Evolutionary conservation across 2,797 vertebrate species (phyloP), one percentile per base, ranked within the genome.

Genomic region (Myiothlypis coronata): DNA sequence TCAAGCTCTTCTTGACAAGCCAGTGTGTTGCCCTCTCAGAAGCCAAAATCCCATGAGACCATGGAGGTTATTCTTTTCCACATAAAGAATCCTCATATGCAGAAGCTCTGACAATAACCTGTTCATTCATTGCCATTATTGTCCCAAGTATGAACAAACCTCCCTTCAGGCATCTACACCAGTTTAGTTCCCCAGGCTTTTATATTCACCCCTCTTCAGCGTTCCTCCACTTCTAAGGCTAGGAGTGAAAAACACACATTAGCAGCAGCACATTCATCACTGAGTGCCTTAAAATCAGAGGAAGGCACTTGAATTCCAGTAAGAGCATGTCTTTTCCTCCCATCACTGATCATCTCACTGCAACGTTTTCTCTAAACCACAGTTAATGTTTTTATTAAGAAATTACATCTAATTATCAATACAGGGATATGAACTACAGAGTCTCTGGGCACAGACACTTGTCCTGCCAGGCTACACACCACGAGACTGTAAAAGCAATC

Each of bases 221-320:
- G 19, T 27, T 76, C 18, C 43, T 55, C 26, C 1, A 28, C 59
- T 60, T 41, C 37, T 34, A 49, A 83, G 32, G 52, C 55, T 68
- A 35, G 52, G 30, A 87, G 65, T 30, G 30, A 78, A 69, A 79
- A 85, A 83, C 1, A 2, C 9, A 28, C 69, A 72, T 79, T 70
- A 90, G 34, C 49, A 52, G 59, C 39, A 70, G n/a, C 37, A 15
- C 34, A 79, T 79, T 75, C 44, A 75, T 69, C 69, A 52, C 1
- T n/a, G 52, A 4, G 27, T 28, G n/a, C 63, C 69, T 85, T 68
- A 81, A 86, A 93, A 90, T 49, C 69, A 81, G 65, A 64, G 55
- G 46, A 85, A 71, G 65, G 65, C 50, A 55, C 50, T 94, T 44
- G 46, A 75, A 71, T 93, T 93, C 87, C 84, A 95, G 89, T 72